phyloP scores from a whole-genome alignment of 2,888 invertebrate species.

The Ochropleura plecta region DNA sequence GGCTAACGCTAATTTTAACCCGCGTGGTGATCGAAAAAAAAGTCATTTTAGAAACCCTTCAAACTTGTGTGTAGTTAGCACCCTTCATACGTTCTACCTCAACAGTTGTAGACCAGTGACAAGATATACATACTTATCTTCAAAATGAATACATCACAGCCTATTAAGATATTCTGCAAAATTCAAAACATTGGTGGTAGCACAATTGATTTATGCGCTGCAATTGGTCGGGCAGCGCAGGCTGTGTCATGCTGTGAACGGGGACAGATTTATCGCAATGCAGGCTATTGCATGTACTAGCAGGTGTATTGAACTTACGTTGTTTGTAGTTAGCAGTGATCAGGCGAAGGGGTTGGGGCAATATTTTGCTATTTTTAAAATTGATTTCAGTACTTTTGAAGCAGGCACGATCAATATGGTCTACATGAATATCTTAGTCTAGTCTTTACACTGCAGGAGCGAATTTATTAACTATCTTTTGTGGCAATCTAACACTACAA shows the following conservation, averaged over 20 bases:
- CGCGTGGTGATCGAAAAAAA: too few relatives aligned
- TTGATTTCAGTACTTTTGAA: constrained; percentile 14
- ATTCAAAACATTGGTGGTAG: constrained; percentile 42
- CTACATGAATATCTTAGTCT: constrained; percentile 12
- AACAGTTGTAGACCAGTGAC: neutral
- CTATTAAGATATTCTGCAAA: constrained; percentile 43
- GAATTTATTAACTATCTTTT: neutral
- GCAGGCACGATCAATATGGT: neutral
- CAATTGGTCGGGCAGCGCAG: constrained; percentile 51
- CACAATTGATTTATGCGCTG: constrained; percentile 60
- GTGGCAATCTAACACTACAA: neutral
- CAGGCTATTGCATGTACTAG: constrained; percentile 52
- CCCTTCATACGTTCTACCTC: neutral
- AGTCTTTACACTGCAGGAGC: neutral
- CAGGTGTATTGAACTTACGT: constrained; percentile 49
- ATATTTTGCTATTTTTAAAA: neutral
- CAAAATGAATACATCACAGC: constrained; percentile 1
- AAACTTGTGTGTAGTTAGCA: neutral
- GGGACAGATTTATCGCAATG: constrained; percentile 68
- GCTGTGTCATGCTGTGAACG: constrained; percentile 63
- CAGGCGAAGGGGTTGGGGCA: constrained; percentile 5
- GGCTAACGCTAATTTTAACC: too few relatives aligned
- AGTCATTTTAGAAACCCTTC: too few relatives aligned
- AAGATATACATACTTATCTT: constrained; percentile 2
- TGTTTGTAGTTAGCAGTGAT: constrained; percentile 20